These are phyloP conservation scores for Idaea aversata DNA, from an alignment of 2,888 invertebrate species.

Conservation along the genomic window DNA sequence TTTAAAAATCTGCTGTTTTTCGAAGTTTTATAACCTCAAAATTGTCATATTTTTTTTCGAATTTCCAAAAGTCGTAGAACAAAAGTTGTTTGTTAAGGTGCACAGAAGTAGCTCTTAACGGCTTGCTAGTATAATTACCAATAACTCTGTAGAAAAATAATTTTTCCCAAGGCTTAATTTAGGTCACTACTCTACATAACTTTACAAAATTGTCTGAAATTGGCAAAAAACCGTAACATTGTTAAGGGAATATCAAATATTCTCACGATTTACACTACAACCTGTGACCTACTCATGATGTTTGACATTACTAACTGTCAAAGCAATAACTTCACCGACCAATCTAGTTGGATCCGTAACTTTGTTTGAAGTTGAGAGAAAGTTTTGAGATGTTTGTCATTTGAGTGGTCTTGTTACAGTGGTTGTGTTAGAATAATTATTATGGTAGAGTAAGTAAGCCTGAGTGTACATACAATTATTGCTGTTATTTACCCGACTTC, in stretches of 20 bases:
- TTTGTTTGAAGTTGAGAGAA: constrained; percentile 11
- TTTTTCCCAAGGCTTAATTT: no score
- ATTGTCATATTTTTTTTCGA: no score
- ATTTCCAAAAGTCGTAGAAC: no score
- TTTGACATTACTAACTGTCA: constrained; percentile 68
- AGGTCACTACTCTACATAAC: no score
- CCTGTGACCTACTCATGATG: constrained; percentile 60
- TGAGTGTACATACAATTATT: background rate
- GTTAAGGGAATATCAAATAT: constrained; percentile 41
- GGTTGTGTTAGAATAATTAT: constrained; percentile 58
- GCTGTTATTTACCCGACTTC: background rate
- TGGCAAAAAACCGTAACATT: constrained; percentile 29
- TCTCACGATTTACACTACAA: constrained; percentile 67
- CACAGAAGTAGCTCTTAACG: no score
- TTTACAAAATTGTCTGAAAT: constrained; percentile 14
- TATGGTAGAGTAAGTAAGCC: constrained; percentile 17
- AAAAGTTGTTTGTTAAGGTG: no score
- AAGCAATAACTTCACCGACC: constrained; percentile 46
- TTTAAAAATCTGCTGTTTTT: no score
- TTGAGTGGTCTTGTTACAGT: constrained; percentile 34
- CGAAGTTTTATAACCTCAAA: no score
- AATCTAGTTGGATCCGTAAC: constrained; percentile 37
- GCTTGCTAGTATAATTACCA: no score
- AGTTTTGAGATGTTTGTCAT: constrained; percentile 14
- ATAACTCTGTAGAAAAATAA: no score